Evolutionary conservation across 1,140 invertebrate genomes (phyloP).

Genomic region (Sitodiplosis mosellana): DNA sequence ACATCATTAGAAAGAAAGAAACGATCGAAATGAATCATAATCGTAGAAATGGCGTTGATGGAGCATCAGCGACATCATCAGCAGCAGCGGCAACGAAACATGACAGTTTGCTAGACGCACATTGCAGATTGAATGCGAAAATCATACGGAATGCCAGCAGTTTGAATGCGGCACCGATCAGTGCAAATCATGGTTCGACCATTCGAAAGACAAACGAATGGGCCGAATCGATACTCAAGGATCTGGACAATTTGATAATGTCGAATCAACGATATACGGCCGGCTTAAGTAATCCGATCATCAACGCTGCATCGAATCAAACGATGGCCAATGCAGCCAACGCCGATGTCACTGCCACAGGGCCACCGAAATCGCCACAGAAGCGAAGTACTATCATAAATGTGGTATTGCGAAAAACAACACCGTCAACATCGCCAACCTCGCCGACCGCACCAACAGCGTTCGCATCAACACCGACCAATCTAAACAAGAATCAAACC

Average conservation of each 20-base stretch:
- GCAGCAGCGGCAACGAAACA: conserved; percentile 8
- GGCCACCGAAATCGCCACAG: conserved; percentile 13
- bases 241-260: conserved; percentile 22
- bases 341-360: conserved; percentile 5
- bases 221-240: conserved; percentile 23
- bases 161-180: neutral
- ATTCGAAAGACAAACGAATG: conserved; percentile 12
- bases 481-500: no score
- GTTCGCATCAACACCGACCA: conserved; percentile 4
- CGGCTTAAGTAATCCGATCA: conserved; percentile 6
- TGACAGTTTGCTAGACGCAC: neutral
- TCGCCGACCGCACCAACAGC: neutral
- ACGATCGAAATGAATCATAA: neutral
- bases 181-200: neutral
- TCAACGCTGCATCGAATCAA: conserved; percentile 12
- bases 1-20: neutral
- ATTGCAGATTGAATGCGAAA: neutral
- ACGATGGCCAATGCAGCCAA: conserved; percentile 10
- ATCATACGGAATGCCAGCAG: neutral
- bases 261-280: conserved; percentile 8
- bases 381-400: conserved; percentile 14
- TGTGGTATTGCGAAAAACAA: conserved; percentile 14
- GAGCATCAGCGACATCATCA: conserved; percentile 15
- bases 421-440: neutral
- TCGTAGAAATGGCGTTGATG: neutral